Evolutionary conservation across 2,797 vertebrate species (phyloP).

Genomic region (Eulemur coronatus): DNA sequence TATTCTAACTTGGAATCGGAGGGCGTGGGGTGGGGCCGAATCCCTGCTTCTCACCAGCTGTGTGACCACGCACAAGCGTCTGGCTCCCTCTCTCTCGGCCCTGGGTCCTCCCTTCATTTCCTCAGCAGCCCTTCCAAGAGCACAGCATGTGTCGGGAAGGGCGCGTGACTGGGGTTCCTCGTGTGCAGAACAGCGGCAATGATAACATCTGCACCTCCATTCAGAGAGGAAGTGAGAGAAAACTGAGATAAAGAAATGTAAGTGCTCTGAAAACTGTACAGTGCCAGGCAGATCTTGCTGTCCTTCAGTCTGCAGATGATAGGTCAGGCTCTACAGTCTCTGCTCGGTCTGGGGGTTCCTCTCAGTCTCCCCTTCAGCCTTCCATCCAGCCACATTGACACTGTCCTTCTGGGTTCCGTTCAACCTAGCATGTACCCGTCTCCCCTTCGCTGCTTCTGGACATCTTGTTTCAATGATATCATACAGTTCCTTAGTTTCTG

Average conservation of each 20-base stretch:
- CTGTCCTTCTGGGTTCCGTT: neutral
- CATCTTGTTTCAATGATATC: neutral
- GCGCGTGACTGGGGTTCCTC: neutral
- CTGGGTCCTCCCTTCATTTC: neutral
- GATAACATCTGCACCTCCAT: accelerated
- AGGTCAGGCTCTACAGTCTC: neutral
- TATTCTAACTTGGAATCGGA: neutral
- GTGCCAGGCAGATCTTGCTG: too few relatives aligned
- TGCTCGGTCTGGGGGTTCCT: neutral
- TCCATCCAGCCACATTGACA: neutral
- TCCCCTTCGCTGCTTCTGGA: neutral
- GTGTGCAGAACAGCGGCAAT: neutral
- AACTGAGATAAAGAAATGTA: neutral
- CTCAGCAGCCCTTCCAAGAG: neutral
- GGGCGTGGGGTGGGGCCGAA: neutral
- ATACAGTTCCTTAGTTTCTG: neutral
- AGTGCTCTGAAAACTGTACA: neutral
- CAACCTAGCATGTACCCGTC: neutral
- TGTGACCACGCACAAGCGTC: neutral
- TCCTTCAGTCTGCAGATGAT: neutral
- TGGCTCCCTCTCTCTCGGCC: neutral
- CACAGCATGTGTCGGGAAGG: neutral
- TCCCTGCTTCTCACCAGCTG: neutral
- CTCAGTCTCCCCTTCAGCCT: neutral
- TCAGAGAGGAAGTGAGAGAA: neutral